phyloP scores from a whole-genome alignment of 1,140 invertebrate species.

The Odontomachus brunneus region DNA sequence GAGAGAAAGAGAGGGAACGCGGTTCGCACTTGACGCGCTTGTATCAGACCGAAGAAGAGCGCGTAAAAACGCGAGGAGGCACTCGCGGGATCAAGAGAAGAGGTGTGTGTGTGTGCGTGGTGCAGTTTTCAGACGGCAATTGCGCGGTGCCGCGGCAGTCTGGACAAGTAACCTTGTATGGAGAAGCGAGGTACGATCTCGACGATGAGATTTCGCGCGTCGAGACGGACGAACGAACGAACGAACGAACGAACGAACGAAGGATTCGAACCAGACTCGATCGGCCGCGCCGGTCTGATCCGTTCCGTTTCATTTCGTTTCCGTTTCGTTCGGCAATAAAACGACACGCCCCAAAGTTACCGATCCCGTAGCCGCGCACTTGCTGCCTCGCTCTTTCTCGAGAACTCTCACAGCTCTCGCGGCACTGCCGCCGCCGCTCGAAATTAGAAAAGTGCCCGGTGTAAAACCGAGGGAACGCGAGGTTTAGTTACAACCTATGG shows the following conservation, averaged over 20 bases:
- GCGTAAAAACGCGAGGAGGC: slow-evolving; percentile 11
- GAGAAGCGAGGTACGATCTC: background rate
- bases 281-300: slow-evolving; percentile 29
- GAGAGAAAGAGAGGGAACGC: too few relatives aligned
- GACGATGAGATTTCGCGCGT: slow-evolving; percentile 7
- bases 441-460: slow-evolving; percentile 81
- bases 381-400: background rate
- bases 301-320: background rate
- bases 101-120: too few relatives aligned
- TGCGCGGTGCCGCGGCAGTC: too few relatives aligned
- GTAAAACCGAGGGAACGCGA: slow-evolving; percentile 70
- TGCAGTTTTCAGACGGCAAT: background rate
- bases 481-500: slow-evolving; percentile 65
- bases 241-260: too few relatives aligned
- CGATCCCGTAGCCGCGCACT: too few relatives aligned
- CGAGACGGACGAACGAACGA: background rate
- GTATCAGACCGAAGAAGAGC: background rate
- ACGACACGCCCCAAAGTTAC: slow-evolving; percentile 26
- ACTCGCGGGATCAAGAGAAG: too few relatives aligned
- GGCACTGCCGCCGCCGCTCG: slow-evolving; percentile 44
- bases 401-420: slow-evolving; percentile 58
- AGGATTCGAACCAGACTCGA: too few relatives aligned
- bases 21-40: background rate
- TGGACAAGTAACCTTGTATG: background rate
- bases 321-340: slow-evolving; percentile 63